These are phyloP conservation scores for Siderastrea radians DNA, from an alignment of 92 coral and sea anemone species.

Conservation along the genomic window DNA sequence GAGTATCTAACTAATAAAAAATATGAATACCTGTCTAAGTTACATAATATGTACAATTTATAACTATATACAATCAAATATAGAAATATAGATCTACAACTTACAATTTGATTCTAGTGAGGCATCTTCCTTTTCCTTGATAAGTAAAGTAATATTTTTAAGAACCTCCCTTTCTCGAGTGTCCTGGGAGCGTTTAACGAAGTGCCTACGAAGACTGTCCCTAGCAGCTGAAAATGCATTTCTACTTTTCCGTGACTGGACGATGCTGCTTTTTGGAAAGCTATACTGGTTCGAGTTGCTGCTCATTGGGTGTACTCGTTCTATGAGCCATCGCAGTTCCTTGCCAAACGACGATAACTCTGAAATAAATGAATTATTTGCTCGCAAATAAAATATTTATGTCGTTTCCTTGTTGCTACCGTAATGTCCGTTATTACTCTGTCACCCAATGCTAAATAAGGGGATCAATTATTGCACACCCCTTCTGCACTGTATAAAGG, in stretches of 20 bases:
- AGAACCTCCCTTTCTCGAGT: neutral
- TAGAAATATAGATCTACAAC: neutral
- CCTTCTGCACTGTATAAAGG: no score
- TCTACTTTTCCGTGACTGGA: neutral
- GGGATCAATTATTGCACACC: no score
- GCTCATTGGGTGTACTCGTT: neutral
- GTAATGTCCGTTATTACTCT: no score
- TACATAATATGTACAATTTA: no score
- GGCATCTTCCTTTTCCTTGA: slow-evolving; percentile 63
- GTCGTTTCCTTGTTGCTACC: no score
- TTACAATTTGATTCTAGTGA: slow-evolving; percentile 34
- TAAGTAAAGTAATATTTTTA: slow-evolving; percentile 7
- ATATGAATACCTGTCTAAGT: no score
- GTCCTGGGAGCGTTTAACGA: neutral
- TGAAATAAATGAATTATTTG: neutral
- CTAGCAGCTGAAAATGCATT: slow-evolving; percentile 14
- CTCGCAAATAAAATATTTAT: no score
- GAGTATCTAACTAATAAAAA: no score
- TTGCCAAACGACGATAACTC: neutral
- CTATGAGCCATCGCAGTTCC: slow-evolving; percentile 35
- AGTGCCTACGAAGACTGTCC: neutral
- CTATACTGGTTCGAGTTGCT: neutral
- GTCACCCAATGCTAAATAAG: no score
- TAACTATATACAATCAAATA: neutral
- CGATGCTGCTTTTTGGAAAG: neutral